phyloP scores from a whole-genome alignment of 2,888 invertebrate species.

The Andrena hattorfiana region DNA sequence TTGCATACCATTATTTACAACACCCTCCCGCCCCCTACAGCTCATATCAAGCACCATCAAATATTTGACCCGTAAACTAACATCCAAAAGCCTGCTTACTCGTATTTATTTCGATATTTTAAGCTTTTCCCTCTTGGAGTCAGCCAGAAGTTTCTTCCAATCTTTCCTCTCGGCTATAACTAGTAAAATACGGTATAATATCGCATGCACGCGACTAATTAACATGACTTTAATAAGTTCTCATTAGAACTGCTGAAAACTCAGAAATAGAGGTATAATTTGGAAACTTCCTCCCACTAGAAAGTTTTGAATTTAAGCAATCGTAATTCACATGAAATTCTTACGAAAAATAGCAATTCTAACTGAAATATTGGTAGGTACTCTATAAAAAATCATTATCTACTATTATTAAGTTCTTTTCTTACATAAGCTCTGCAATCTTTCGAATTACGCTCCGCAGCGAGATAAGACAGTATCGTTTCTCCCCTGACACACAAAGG shows the following conservation, averaged over 20 bases:
- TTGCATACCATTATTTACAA: not conserved
- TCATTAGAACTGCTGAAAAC: slow-evolving; percentile 5
- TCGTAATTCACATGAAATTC: not conserved
- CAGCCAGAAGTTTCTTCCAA: slow-evolving; percentile 23
- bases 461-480: slow-evolving; percentile 13
- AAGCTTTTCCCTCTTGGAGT: slow-evolving; percentile 3
- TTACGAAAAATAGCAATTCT: not conserved
- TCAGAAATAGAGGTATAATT: not conserved
- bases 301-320: not conserved
- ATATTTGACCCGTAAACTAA: slow-evolving; percentile 18
- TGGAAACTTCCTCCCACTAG: not conserved
- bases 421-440: not conserved
- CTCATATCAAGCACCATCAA: not conserved
- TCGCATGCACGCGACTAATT: slow-evolving; percentile 18
- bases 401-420: not conserved
- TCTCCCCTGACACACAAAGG: slow-evolving; percentile 14
- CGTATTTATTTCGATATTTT: slow-evolving; percentile 23
- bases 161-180: not conserved
- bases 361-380: not conserved
- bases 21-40: too few relatives aligned
- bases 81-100: not conserved
- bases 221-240: slow-evolving; percentile 32
- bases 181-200: slow-evolving; percentile 7
- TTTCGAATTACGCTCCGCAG: not conserved
- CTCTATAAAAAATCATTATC: not conserved